Evolutionary conservation across 2,113 vertebrate genomes (phyloP), one percentile per base, ranked within the genome.

Genomic region (Antechinus flavipes): DNA sequence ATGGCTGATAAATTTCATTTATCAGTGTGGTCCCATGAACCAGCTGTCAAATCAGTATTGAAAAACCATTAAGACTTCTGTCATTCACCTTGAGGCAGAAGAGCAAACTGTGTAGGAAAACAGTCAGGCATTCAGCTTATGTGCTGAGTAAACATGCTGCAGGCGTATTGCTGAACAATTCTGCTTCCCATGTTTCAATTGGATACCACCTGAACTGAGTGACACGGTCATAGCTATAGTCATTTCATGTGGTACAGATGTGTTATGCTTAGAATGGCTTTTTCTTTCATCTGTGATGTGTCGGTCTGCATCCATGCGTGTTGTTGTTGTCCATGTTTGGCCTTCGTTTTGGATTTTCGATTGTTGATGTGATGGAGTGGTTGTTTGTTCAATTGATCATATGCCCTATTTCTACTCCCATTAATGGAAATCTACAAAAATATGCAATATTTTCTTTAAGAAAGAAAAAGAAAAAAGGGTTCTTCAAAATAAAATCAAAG

Each of bases 21-120:
- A 99, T 98, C 98, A 99, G 98, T 98, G 98, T 99, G 98, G 98
- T 98, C 98, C 98, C 98, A 98, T 98, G 97, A 98, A 98, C 97
- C 97, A 98, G 97, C 97, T 98, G 97, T 98, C 98, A 98, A 98
- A 99, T 98, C 98, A 98, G 97, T 99, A 98, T 76, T 98, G 97
- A 98, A 98, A 98, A 98, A 98, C 97, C 99, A 98, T 98, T 98
- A 98, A 98, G 98, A 97, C 99, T 98, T 99, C 99, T 99, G 98
- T 99, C 98, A 99, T 99, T 99, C 96, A 76, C 98, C 97, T 97
- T 98, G 98, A 99, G 99, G 98, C 98, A 99, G 98, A 99, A 99
- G 99, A 99, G 99, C 99, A 99, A 99, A 99, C 99, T 99, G 99
- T 98, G 97, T 98, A 98, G 98, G 98, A 97, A 98, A 96, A 97